phyloP scores from a whole-genome alignment of 2,888 invertebrate genomes.

The Spisula subtruncata region DNA sequence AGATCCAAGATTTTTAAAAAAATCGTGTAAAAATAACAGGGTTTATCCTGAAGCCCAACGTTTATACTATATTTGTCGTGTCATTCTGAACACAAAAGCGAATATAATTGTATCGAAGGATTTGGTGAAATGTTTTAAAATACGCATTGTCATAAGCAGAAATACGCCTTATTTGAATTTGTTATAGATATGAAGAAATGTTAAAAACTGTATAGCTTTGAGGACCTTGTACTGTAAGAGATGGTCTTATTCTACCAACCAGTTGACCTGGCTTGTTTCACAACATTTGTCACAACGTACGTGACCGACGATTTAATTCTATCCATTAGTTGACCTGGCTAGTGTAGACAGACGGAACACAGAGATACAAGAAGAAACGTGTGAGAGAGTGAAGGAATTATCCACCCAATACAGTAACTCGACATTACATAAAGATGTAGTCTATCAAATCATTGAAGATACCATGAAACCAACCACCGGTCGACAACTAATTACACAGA shows the following conservation, averaged over 20 bases:
- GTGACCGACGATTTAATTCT: neutral
- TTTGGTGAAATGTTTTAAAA: no score
- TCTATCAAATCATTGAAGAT: conserved; percentile 73
- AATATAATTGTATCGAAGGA: no score
- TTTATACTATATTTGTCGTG: no score
- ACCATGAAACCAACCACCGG: conserved; percentile 76
- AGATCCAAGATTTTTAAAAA: neutral
- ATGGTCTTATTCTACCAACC: no score
- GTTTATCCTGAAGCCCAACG: no score
- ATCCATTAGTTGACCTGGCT: conserved; percentile 78
- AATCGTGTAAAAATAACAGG: no score
- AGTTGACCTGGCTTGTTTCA: neutral
- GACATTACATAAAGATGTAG: conserved; percentile 71
- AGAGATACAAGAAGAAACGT: conserved; percentile 73
- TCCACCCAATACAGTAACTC: conserved; percentile 75
- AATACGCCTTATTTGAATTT: neutral
- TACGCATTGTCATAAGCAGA: neutral
- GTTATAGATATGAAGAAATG: no score
- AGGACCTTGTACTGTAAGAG: neutral
- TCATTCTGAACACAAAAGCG: no score
- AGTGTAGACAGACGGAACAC: conserved; percentile 80
- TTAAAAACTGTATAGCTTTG: no score
- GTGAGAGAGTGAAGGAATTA: conserved; percentile 74
- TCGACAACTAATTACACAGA: conserved; percentile 64
- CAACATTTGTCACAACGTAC: neutral